Percentiles rank a stretch among this genome's conserved stretches.
Evolutionary conservation across 2,113 vertebrate genomes (phyloP).

Genomic region (Rynchops niger): DNA sequence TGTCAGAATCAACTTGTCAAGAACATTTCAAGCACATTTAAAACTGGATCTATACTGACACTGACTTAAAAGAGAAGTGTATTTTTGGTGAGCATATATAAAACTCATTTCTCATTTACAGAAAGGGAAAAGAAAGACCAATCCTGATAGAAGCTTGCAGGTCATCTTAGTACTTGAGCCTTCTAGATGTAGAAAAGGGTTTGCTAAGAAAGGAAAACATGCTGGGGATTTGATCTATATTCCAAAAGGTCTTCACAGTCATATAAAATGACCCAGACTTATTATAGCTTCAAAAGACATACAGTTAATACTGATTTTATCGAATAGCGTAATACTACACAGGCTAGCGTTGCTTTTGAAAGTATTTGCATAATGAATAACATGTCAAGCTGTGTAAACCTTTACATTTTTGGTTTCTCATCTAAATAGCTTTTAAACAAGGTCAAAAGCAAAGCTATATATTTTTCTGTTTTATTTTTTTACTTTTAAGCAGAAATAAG

Average conservation of each 20-base stretch:
- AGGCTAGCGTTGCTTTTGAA: slow-evolving; percentile 41
- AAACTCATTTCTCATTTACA: background rate
- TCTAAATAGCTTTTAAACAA: slow-evolving; percentile 38
- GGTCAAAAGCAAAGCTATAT: slow-evolving; percentile 15
- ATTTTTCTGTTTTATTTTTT: slow-evolving; percentile 14
- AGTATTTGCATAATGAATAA: slow-evolving; percentile 61
- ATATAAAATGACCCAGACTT: slow-evolving; percentile 64
- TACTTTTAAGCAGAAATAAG: background rate
- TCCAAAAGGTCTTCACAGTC: slow-evolving; percentile 67
- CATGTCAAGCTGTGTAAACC: slow-evolving; percentile 45
- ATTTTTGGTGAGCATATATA: background rate
- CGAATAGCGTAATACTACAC: slow-evolving; percentile 43
- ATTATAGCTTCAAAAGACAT: slow-evolving; percentile 68
- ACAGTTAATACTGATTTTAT: slow-evolving; percentile 70
- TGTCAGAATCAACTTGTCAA: slow-evolving; percentile 44
- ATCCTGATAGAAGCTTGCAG: background rate
- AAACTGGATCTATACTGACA: background rate
- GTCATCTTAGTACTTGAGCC: slow-evolving; percentile 17
- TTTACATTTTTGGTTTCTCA: slow-evolving; percentile 33
- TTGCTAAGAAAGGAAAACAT: slow-evolving; percentile 71
- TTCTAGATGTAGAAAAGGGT: slow-evolving; percentile 51
- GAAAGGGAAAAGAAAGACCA: slow-evolving; percentile 37
- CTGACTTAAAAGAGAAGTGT: background rate
- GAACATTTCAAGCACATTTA: background rate
- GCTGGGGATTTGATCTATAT: slow-evolving; percentile 68